Evolutionary conservation across 2,888 invertebrate species (phyloP), one percentile per base, ranked within the genome.

Genomic region (Pristionchus fissidentatus): DNA sequence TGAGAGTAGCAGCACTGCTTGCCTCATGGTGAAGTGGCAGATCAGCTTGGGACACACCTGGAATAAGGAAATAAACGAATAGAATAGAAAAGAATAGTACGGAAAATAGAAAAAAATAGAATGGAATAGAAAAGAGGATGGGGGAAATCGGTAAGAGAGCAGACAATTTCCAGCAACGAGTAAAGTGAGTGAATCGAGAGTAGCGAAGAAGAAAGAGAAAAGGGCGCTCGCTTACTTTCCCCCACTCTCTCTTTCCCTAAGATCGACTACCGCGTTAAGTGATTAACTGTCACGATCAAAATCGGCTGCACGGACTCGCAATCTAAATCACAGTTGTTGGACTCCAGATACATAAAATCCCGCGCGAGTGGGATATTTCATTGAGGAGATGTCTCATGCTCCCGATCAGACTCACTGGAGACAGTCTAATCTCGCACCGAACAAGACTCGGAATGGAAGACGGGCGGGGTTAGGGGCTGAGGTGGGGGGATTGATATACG

Each of bases 131-230:
- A 19, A 43, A 26, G 41, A 70, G 66, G 41, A 70, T 38, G 26
- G 7, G 43, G 43, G 38, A 7, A n/a, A 43, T n/a, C 41, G 10
- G 38, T n/a, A 35, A 70, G 43, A 41, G 41, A 70, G 41, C 70
- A n/a, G n/a, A n/a, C n/a, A n/a, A n/a, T n/a, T n/a, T n/a, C n/a
- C n/a, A n/a, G n/a, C n/a, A n/a, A n/a, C n/a, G n/a, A n/a, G n/a
- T n/a, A n/a, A n/a, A n/a, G n/a, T n/a, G n/a, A n/a, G n/a, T n/a
- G 70, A 26, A 70, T 70, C 70, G 70, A 41, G 70, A 70, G 43
- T 70, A 70, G 70, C 22, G 70, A n/a, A n/a, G n/a, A n/a, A n/a
- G n/a, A 70, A 70, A 70, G 70, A 19, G 70, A 70, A 70, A 70
- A 26, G 70, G 32, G 70, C n/a, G 70, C 70, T 70, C 41, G 70